These are phyloP conservation scores for Nomada fabriciana DNA, from an alignment of 2,888 invertebrate genomes.

Conservation along the genomic window DNA sequence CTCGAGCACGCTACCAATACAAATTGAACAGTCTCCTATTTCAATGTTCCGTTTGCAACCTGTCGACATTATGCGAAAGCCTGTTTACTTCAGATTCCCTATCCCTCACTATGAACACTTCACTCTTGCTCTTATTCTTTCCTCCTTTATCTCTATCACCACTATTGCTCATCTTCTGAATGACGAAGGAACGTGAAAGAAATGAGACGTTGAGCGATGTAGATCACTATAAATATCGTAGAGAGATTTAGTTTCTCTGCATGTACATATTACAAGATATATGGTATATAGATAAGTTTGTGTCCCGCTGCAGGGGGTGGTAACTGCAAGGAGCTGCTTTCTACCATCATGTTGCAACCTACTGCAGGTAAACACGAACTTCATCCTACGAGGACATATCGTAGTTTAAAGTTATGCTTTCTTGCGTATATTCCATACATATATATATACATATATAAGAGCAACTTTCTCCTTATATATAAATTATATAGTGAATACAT, in stretches of 20 bases:
- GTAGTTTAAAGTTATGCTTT: slow-evolving; percentile 82
- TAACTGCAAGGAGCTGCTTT: slow-evolving; percentile 84
- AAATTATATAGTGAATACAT: slow-evolving; percentile 48
- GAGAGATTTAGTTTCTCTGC: slow-evolving; percentile 76
- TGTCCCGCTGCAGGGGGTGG: slow-evolving; percentile 85
- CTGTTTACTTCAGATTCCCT: slow-evolving; percentile 61
- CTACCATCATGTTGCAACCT: slow-evolving; percentile 84
- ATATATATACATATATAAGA: slow-evolving; percentile 49
- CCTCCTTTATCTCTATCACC: slow-evolving; percentile 55
- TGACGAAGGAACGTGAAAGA: slow-evolving; percentile 62
- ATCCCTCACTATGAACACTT: slow-evolving; percentile 68
- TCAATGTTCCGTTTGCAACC: slow-evolving; percentile 62
- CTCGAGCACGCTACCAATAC: slow-evolving; percentile 74
- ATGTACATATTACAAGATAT: slow-evolving; percentile 79
- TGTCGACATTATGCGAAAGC: slow-evolving; percentile 67
- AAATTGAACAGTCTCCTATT: slow-evolving; percentile 60
- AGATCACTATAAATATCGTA: slow-evolving; percentile 71
- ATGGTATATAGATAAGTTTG: slow-evolving; percentile 85
- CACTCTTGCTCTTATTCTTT: slow-evolving; percentile 71
- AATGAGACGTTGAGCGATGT: slow-evolving; percentile 63
- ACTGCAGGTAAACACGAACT: slow-evolving; percentile 85
- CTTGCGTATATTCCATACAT: slow-evolving; percentile 76
- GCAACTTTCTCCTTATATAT: slow-evolving; percentile 76
- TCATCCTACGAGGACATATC: slow-evolving; percentile 83
- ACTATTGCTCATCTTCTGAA: slow-evolving; percentile 61